Conservation (phyloP, 2,797 vertebrate genomes). For the Oreortyx pictus region DNA sequence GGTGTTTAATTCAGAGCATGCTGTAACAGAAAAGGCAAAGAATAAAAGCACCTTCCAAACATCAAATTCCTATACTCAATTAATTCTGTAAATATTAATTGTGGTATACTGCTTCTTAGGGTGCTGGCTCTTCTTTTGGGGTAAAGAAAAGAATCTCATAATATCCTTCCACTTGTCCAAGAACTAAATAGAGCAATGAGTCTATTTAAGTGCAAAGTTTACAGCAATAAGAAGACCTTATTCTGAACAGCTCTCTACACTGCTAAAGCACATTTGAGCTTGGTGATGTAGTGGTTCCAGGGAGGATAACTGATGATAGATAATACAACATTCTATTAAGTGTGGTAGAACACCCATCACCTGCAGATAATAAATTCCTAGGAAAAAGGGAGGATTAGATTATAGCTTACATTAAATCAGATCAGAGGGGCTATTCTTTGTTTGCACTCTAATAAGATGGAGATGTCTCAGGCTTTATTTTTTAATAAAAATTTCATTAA, state of each 20-base stretch:
- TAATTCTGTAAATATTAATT: not conserved
- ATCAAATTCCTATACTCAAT: not conserved
- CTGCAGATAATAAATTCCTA: slow-evolving; percentile 20
- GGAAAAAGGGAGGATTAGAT: slow-evolving; percentile 36
- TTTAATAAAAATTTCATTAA: slow-evolving; percentile 19
- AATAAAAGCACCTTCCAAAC: not conserved
- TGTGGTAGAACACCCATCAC: not conserved
- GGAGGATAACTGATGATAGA: not conserved
- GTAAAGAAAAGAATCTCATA: not conserved
- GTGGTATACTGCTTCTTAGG: not conserved
- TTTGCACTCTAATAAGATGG: not conserved
- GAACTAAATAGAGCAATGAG: not conserved
- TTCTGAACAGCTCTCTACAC: not conserved
- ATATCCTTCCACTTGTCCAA: not conserved
- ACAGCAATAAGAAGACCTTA: not conserved
- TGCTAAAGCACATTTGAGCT: not conserved
- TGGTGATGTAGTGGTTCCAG: not conserved
- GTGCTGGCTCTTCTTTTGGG: fast-evolving
- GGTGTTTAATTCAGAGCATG: not conserved
- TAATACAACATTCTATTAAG: not conserved
- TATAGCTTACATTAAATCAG: not conserved
- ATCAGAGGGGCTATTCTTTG: not conserved
- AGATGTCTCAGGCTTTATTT: not conserved
- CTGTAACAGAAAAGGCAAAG: not conserved
- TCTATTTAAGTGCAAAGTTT: not conserved